Evolutionary conservation across 2,888 invertebrate species (phyloP).

Genomic region (Cloeon dipterum): DNA sequence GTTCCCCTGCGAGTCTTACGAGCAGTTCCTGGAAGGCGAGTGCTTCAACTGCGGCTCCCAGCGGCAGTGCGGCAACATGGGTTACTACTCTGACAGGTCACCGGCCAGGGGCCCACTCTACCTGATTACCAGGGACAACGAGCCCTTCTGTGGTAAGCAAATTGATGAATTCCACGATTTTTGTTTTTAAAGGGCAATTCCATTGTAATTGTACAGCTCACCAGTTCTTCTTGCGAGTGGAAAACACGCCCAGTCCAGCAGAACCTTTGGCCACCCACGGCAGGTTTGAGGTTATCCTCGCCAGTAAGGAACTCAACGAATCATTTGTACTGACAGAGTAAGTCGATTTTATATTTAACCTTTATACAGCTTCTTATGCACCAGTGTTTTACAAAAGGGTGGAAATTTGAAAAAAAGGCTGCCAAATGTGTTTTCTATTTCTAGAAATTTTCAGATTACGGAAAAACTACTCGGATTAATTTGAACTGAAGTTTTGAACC

Average conservation of each 20-base stretch:
- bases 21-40: slow-evolving; percentile 54
- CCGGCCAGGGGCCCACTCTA: slow-evolving; percentile 69
- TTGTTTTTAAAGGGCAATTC: too few relatives aligned
- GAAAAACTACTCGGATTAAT: too few relatives aligned
- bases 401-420: too few relatives aligned
- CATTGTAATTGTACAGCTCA: too few relatives aligned
- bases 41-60: slow-evolving; percentile 44
- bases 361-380: too few relatives aligned
- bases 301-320: slow-evolving; percentile 57
- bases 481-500: too few relatives aligned
- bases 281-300: slow-evolving; percentile 40
- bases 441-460: too few relatives aligned
- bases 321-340: slow-evolving; percentile 72
- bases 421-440: too few relatives aligned
- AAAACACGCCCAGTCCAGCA: slow-evolving; percentile 39
- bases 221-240: slow-evolving; percentile 64
- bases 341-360: slow-evolving; percentile 12
- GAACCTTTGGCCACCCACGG: slow-evolving; percentile 48
- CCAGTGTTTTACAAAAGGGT: too few relatives aligned
- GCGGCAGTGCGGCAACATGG: slow-evolving; percentile 66
- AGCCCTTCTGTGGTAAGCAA: slow-evolving; percentile 66
- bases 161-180: not conserved
- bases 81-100: slow-evolving; percentile 73
- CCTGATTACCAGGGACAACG: slow-evolving; percentile 67
- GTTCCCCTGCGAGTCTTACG: slow-evolving; percentile 66